Base-by-base conservation (phyloP, 2,888 invertebrate genomes). In the Drosophila imparisetae region DNA sequence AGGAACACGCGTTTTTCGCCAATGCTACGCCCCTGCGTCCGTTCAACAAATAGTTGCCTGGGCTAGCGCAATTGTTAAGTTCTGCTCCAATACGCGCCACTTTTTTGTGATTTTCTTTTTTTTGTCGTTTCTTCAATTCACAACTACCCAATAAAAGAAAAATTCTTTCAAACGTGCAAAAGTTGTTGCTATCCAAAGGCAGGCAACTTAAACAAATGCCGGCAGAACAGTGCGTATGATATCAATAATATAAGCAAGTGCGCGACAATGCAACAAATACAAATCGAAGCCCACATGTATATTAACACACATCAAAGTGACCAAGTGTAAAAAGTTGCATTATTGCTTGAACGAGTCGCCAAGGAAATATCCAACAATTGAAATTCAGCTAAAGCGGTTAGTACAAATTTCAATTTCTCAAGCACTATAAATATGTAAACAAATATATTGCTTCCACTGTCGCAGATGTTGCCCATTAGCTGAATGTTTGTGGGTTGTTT, bases 141-240 rank as follows among this genome's bases (percentile, higher is more conserved):
- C 36, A 66, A 72, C 57, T 36, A 63, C 36, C 60, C 24, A 18
- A 57, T 18, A 55, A 54, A 6, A 36, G 5, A 1, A 21, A n/a
- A 57, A 50, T 10, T 27, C 50, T 42, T 42, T n/a, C 36, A 38
- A 58, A 29, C 36, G 69, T 69, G 75, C 57, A n/a, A 36, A 24
- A 67, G 63, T 63, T 53, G 48, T 49, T 72, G 24, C 45, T 53
- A 65, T 52, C 29, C 24, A 49, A 27, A 48, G 55, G 34, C 11
- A 24, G 29, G 60, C 54, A 54, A 45, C 30, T 10, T 42, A 54
- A 36, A 32, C 45, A 60, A 49, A 64, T 66, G 61, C 78, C 75
- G 80, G 80, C 42, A 79, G 52, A 68, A 62, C 66, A 71, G 74
- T 80, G 76, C 68, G 63, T 62, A 70, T 71, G 59, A 61, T 77